These are phyloP conservation scores for Hyles euphorbiae DNA, from an alignment of 1,140 invertebrate genomes.

Conservation along the genomic window DNA sequence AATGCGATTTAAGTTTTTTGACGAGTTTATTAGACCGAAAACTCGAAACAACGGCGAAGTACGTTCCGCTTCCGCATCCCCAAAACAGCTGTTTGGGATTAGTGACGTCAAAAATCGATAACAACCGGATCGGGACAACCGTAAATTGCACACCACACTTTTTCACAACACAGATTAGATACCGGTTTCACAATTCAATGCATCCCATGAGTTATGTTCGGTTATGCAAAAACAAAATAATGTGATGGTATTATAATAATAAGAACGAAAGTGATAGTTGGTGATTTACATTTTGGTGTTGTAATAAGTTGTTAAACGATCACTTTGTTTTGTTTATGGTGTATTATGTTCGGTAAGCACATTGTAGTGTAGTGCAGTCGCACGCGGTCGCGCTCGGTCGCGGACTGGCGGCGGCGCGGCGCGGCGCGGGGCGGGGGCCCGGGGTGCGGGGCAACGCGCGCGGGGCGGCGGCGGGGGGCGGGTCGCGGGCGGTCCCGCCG, in stretches of 20 bases:
- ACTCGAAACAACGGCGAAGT: too few relatives aligned
- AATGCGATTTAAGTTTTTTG: too few relatives aligned
- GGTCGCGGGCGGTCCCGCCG: conserved; percentile 44
- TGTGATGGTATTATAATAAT: background rate
- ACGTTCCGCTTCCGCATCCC: conserved; percentile 37
- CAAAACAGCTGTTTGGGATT: conserved; percentile 62
- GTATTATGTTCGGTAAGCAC: conserved; percentile 31
- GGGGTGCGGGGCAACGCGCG: conserved; percentile 34
- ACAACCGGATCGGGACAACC: conserved; percentile 42
- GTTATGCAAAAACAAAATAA: background rate
- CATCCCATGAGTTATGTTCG: conserved; percentile 15
- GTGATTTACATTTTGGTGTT: conserved; percentile 4
- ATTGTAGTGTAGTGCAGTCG: conserved; percentile 28
- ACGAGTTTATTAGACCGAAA: too few relatives aligned
- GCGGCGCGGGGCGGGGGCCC: conserved; percentile 42
- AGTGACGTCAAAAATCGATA: conserved; percentile 62
- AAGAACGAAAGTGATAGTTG: background rate
- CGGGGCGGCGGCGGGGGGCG: conserved; percentile 50
- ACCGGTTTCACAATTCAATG: conserved; percentile 37
- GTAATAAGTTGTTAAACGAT: conserved; percentile 15
- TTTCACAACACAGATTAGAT: conserved; percentile 40
- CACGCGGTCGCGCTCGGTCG: conserved; percentile 53
- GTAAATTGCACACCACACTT: conserved; percentile 39
- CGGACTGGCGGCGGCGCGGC: conserved; percentile 43
- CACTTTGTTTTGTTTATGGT: conserved; percentile 37